Percentiles rank a stretch among this genome's conserved stretches.
phyloP scores from a whole-genome alignment of 2,888 invertebrate species.

The Napeogenes sylphis region DNA sequence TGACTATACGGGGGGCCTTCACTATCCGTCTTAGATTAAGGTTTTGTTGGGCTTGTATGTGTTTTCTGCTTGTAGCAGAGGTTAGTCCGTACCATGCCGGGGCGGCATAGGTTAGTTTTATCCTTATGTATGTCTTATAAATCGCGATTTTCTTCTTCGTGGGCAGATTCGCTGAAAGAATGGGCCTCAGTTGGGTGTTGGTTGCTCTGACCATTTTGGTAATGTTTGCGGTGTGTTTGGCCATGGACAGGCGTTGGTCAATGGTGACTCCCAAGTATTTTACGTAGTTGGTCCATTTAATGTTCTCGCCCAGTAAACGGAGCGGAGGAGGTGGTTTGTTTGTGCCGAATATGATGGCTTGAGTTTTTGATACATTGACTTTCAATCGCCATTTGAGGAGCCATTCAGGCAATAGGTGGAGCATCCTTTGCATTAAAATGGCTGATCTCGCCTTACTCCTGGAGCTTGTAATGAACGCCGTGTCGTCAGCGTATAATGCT shows the following conservation, averaged over 20 bases:
- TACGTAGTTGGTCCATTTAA: not conserved
- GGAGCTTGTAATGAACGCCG: conserved; percentile 9
- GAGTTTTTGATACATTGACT: conserved; percentile 21
- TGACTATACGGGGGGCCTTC: too few species aligned
- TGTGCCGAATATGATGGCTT: conserved; percentile 5
- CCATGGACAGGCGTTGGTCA: not conserved
- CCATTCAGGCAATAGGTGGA: conserved; percentile 12
- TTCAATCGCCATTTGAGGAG: conserved; percentile 13
- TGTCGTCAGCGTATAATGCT: conserved; percentile 23
- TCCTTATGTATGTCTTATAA: too few species aligned
- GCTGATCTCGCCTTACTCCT: not conserved
- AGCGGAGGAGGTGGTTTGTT: not conserved
- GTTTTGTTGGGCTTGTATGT: too few species aligned
- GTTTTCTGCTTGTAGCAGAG: too few species aligned
- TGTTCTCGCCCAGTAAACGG: not conserved
- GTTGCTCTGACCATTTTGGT: not conserved
- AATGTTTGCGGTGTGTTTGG: not conserved
- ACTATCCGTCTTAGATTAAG: too few species aligned
- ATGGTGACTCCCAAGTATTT: conserved; percentile 10
- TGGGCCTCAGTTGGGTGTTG: not conserved
- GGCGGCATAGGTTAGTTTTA: too few species aligned
- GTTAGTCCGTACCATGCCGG: too few species aligned
- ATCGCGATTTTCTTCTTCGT: too few species aligned
- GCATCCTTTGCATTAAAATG: conserved; percentile 4
- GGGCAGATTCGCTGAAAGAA: not conserved